Evolutionary conservation across 2,113 vertebrate genomes (phyloP).

Genomic region (Centrocercus urophasianus): DNA sequence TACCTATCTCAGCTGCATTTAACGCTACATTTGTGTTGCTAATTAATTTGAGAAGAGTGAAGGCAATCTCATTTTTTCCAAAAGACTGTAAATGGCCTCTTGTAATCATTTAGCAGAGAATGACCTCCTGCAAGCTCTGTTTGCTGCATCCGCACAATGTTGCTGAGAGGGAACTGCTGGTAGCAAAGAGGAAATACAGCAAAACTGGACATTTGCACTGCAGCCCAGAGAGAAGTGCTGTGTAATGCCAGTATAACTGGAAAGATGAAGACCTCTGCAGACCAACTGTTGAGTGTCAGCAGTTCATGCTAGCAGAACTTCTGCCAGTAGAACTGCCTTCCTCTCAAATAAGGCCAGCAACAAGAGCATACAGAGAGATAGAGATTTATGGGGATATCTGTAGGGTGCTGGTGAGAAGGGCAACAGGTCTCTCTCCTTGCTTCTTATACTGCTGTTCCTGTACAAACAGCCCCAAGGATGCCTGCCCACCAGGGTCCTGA

Average conservation of each 20-base stretch:
- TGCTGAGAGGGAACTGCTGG: neutral
- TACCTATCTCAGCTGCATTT: conserved; percentile 1
- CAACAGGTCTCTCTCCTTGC: neutral
- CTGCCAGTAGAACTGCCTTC: neutral
- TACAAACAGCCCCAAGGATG: neutral
- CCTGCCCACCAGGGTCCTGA: rapidly evolving
- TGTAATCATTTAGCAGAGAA: neutral
- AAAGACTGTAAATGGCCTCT: neutral
- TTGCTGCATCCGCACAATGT: neutral
- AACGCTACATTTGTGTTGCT: neutral
- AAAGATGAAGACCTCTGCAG: neutral
- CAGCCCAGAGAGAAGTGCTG: neutral
- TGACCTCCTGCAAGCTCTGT: neutral
- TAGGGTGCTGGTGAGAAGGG: neutral
- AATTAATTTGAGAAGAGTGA: neutral
- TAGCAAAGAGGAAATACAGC: neutral
- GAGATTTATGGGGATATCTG: rapidly evolving
- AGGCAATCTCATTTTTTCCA: neutral
- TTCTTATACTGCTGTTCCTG: neutral
- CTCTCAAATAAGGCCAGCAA: neutral
- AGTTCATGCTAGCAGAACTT: neutral
- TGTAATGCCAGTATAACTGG: rapidly evolving
- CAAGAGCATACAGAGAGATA: neutral
- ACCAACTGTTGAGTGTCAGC: neutral
- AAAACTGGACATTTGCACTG: neutral